Evolutionary conservation across 2,113 vertebrate species (phyloP), one percentile per base, ranked within the genome.

Genomic region (Pycnonotus jocosus): DNA sequence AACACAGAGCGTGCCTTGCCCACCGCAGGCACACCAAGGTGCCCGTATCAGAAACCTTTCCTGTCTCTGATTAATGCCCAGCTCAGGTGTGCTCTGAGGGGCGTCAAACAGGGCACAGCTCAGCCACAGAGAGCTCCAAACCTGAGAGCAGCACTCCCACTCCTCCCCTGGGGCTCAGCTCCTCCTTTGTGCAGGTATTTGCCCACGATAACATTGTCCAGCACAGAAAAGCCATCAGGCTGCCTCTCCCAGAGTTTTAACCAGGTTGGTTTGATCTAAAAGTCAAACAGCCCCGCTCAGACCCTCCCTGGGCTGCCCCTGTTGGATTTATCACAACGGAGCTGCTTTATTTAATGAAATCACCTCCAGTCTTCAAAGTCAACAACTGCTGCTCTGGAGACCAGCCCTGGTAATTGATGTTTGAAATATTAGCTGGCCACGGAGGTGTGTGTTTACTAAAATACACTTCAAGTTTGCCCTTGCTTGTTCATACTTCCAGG

Each of bases 301-400:
- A 28, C 14, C 47, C 58, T 90, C 40, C 68, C 1, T 3, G 81
- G 35, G 42, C 15, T 58, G 80, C n/a, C 38, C 24, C 33, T 51
- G 53, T 4, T 78, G 7, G 9, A 0, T 70, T 87, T 40, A 45
- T 86, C 81, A 20, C 61, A 28, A 6, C 1, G 37, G 61, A 56
- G 77, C 73, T 61, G 35, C 8, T 0, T 50, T 51, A 9, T 61
- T 79, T 38, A 50, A 72, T 13, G 4, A 6, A n/a, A 30, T 54
- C 62, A 44, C 84, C 74, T 77, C 73, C 84, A 65, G 47, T 94
- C 94, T 81, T 97, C 92, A 97, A 97, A 97, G 90, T 73, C 96
- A 97, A 81, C 91, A 92, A 35, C 50, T 82, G 68, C 84, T 57
- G 56, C 72, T 68, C 45, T 71, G 73, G 69, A 94, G 73, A 62